Evolutionary conservation across 2,797 vertebrate species (phyloP).

Genomic region (Phalanger gymnotis): DNA sequence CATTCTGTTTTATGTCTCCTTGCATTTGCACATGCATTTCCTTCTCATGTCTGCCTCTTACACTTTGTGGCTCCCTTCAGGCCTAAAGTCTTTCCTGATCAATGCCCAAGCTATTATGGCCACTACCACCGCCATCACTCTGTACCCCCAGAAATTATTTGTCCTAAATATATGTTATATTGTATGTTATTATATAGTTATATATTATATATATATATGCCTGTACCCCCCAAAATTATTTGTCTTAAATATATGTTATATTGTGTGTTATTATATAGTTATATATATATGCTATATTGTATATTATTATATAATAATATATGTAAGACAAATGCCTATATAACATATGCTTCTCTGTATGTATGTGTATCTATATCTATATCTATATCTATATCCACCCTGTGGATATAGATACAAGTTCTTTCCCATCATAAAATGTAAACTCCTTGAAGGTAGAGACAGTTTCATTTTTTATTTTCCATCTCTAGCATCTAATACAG

Average conservation of each 20-base stretch:
- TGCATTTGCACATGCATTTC: not conserved
- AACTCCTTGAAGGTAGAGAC: not conserved
- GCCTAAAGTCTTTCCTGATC: not conserved
- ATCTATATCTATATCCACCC: not conserved
- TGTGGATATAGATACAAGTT: not conserved
- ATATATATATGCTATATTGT: no score
- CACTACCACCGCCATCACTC: not conserved
- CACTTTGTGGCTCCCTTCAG: not conserved
- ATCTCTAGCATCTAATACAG: not conserved
- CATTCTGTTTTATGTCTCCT: not conserved
- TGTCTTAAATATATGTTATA: not conserved
- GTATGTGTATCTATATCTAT: not conserved
- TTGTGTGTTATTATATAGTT: not conserved
- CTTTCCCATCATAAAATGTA: not conserved
- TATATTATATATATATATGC: no score
- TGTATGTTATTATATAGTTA: not conserved
- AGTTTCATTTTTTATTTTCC: not conserved
- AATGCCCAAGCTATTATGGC: not conserved
- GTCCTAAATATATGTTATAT: not conserved
- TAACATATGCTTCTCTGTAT: not conserved
- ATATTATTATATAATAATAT: not conserved
- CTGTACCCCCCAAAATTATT: not conserved
- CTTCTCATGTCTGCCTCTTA: not conserved
- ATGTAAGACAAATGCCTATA: not conserved
- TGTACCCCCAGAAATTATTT: not conserved